Percentiles rank a stretch among this genome's conserved stretches.
phyloP scores from a whole-genome alignment of 2,797 vertebrate species.

The Aulostomus chinensis region DNA sequence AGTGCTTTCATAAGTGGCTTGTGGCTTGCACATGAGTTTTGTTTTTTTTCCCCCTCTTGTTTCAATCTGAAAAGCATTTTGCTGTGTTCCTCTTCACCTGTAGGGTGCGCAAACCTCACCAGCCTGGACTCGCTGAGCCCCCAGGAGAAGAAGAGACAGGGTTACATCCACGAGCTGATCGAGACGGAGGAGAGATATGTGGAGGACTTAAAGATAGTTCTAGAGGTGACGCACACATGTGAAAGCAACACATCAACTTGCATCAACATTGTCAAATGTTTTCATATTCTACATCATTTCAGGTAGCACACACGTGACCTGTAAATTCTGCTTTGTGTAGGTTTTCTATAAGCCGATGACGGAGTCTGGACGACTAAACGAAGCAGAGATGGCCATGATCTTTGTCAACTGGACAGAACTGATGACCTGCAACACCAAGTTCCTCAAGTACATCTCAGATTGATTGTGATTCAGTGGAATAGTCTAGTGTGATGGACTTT shows the following conservation, averaged over 20 bases:
- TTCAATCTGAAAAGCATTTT: background rate
- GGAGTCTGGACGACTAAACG: constrained; percentile 86
- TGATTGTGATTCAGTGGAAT: no score
- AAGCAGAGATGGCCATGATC: constrained; percentile 89
- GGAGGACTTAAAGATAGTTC: constrained; percentile 89
- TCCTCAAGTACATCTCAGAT: constrained; percentile 86
- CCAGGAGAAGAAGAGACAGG: constrained; percentile 93
- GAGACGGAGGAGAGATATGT: constrained; percentile 93
- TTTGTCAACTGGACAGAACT: constrained; percentile 98
- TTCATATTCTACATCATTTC: no score
- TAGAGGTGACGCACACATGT: constrained; percentile 82
- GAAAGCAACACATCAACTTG: background rate
- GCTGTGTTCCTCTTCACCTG: constrained; percentile 19
- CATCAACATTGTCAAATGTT: background rate
- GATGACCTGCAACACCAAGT: constrained; percentile 90
- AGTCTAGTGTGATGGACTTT: background rate
- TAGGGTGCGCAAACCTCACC: constrained; percentile 92
- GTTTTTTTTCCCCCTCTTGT: background rate
- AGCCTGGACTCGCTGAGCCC: constrained; percentile 90
- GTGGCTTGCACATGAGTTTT: background rate
- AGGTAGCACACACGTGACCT: no score
- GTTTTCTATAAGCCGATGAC: constrained; percentile 94
- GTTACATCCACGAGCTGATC: constrained; percentile 94
- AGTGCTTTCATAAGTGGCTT: constrained; percentile 1
- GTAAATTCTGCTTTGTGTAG: constrained; percentile 58